These are phyloP conservation scores for Paradoxurus hermaphroditus DNA, from an alignment of 2,113 vertebrate species.

Conservation along the genomic window DNA sequence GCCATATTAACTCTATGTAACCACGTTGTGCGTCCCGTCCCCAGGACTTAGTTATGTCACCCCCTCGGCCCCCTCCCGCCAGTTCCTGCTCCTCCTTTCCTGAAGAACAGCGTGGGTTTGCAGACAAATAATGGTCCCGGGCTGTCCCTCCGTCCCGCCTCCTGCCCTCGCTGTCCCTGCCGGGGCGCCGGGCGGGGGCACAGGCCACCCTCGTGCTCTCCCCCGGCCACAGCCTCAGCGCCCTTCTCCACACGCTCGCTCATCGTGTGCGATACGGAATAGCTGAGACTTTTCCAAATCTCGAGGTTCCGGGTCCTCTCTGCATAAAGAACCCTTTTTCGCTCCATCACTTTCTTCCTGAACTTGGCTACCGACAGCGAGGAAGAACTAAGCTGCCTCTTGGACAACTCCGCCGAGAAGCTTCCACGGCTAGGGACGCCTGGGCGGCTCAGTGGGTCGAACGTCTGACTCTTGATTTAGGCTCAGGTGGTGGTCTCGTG, in stretches of 20 bases:
- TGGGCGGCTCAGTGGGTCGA: no score
- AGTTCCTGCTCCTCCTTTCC: background rate
- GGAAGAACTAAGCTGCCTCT: background rate
- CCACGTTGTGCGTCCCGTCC: fast-evolving
- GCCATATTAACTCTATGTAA: no score
- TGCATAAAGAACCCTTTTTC: background rate
- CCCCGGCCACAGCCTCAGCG: fast-evolving
- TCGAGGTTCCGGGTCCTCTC: background rate
- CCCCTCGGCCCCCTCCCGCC: background rate
- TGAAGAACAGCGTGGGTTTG: background rate
- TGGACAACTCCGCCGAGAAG: background rate
- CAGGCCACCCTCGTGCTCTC: background rate
- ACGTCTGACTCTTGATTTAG: no score
- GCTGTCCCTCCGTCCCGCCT: background rate
- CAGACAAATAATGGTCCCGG: fast-evolving
- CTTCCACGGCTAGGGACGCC: no score
- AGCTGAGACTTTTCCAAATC: background rate
- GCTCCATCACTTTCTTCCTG: background rate
- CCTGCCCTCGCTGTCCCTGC: background rate
- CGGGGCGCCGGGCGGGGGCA: background rate
- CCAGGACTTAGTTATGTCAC: background rate
- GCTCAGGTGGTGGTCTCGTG: no score
- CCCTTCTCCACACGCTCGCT: background rate
- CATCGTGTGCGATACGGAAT: fast-evolving
- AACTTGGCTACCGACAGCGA: background rate